Base-by-base conservation (phyloP, 2,113 vertebrate genomes). In the Syrmaticus mikado region DNA sequence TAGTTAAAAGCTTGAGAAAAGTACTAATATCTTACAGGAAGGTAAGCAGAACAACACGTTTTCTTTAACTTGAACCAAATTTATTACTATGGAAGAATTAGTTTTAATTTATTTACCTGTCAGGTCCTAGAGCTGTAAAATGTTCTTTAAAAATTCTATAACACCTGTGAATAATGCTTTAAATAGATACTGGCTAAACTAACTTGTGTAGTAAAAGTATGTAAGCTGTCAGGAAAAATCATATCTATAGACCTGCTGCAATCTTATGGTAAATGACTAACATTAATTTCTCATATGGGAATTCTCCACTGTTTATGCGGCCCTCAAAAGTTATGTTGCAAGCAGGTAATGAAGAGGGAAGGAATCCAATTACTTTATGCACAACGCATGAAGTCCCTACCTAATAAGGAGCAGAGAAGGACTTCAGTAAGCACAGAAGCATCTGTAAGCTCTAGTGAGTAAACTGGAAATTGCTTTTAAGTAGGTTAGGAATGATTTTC, bases 341-440 rank as follows among this genome's bases (percentile, higher is more conserved):
- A 96, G 89, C 84, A 85, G 92, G 90, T 85, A 93, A 94, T 91
- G 96, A 93, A 96, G 85, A 93, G 68, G 50, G 87, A 96, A 95
- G 90, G 95, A 97, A 96, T 97, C 82, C 92, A 98, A 91, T 98
- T 98, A 96, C 90, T 97, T 97, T 93, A 95, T 97, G 85, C 92
- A 95, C 94, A 95, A 76, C 87, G 62, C 93, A 88, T 97, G 85
- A 74, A 94, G 93, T 98, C 97, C 30, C 88, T 85, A 40, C 87
- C 91, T 97, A 97, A 96, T 96, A 91, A 97, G 97, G 85, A 94
- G 85, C 78, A 91, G 94, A 96, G 83, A 40, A 96, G 84, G 61
- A 34, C 84, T 95, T 95, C 95, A 95, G 85, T 95, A 93, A 91
- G 72, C n/a, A 6, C 74, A 86, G 38, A 93, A 68, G 41, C 5